Conservation (phyloP, 2,797 vertebrate genomes). For the Monodelphis domestica region DNA sequence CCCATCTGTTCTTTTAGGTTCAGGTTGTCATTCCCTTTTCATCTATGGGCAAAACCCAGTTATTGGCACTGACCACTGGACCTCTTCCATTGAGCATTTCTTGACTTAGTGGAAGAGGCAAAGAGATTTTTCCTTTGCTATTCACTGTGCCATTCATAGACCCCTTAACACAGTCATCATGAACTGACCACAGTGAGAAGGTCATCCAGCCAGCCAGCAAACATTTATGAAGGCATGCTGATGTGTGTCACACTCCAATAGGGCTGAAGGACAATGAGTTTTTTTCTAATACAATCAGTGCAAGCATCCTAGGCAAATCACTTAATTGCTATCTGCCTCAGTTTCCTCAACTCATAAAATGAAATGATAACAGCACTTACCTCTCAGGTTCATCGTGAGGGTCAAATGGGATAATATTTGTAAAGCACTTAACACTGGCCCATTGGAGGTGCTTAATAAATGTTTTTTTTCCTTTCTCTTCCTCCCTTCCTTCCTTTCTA, state of each 20-base stretch:
- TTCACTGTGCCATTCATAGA: neutral
- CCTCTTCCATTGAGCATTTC: neutral
- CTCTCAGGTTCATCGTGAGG: neutral
- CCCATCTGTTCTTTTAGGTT: neutral
- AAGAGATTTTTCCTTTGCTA: neutral
- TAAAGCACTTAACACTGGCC: neutral
- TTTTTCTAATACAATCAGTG: neutral
- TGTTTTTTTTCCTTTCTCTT: neutral
- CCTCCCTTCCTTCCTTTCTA: neutral
- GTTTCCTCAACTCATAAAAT: neutral
- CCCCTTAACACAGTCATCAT: neutral
- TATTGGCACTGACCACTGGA: constrained; percentile 3
- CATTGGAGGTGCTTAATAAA: neutral
- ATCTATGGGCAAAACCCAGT: neutral
- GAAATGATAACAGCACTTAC: neutral
- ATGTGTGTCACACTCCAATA: neutral
- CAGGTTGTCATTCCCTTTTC: neutral
- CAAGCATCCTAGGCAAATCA: neutral
- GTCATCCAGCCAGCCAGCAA: neutral
- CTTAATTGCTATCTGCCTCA: neutral
- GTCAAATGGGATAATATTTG: neutral
- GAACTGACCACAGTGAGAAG: neutral
- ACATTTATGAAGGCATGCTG: neutral
- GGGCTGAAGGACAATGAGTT: neutral
- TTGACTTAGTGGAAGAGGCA: neutral